Base-by-base conservation (phyloP, 2,797 vertebrate genomes). In the Selene dorsalis region DNA sequence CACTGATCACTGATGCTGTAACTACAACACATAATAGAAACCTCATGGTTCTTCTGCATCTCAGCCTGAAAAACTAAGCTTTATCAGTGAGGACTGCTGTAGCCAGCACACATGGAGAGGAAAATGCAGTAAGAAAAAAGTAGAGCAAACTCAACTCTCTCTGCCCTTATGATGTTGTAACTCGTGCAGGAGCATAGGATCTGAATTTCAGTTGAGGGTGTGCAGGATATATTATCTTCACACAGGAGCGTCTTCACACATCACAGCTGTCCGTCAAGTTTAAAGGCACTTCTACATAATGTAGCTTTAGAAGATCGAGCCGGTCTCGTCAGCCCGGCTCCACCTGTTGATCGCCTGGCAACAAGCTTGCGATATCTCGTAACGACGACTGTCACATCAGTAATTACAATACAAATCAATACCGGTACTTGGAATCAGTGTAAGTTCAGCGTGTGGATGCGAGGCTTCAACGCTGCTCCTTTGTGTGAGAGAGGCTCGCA, bases 181-280 rank as follows among this genome's bases (percentile, higher is more conserved):
- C 43, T 32, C 45, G 12, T 39, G 12, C 24, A 50, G 13, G 22
- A 28, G 24, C 24, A n/a, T 3, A 6, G 30, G 9, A n/a, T 2
- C 8, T 18, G 20, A 16, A 43, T n/a, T n/a, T n/a, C n/a, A n/a
- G n/a, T 43, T 35, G 22, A 55, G 6, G 22, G 13, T 18, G 12
- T 14, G 61, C 17, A 56, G 55, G 35, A 6, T 30, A 1, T 30
- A 38, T 12, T 18, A 10, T 55, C 16, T 8, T 17, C 59, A 17
- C 53, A 73, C 79, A 71, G 41, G 18, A 30, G 38, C 81, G 60
- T 55, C 6, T n/a, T 47, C 60, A 26, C 6, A 28, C 73, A 10
- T 26, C 16, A 12, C 14, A 35, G 76, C 67, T 64, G 81, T 81
- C 81, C 56, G 32, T 89, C 76, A 83, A 45, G 24, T 80, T 79